Base-by-base conservation (phyloP, 2,888 invertebrate species). In the Habrosyne pyritoides region DNA sequence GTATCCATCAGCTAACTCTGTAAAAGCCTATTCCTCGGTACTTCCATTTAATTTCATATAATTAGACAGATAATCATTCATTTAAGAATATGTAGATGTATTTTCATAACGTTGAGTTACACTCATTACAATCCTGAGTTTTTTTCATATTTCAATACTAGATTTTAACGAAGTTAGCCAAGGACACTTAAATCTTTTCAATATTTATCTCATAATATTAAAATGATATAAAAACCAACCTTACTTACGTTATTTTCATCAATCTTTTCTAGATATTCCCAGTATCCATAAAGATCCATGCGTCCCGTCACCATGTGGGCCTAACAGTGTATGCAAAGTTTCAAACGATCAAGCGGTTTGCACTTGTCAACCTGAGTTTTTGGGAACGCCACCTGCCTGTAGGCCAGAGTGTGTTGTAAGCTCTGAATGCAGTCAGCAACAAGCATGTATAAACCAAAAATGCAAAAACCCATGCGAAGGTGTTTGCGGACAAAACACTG, bases 261-360 rank as follows among this genome's bases (percentile, higher is more conserved):
- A n/a, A n/a, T n/a, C n/a, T 47, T 47, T 48, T 12, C 30, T 48
- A 42, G 18, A 48, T 30, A 10, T 48, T 36, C 52, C 26, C 21
- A 33, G 22, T 61, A 53, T 53, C 52, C 5, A 10, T 21, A 53
- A 26, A 61, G 75, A 95, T 73, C 96, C 96, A 0, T 97, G 97
- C 75, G 81, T 91, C 59, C 96, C 96, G 48, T 95, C 96, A 12
- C 94, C 95, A n/a, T 97, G 97, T 83, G 96, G 96, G n/a, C 83
- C 93, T 10, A 95, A 96, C 75, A 95, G 96, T 24, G 94, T 95
- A 68, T 97, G 97, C 75, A 94, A 94, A 66, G 95, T 95, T 75
- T 85, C 94, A 7, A 96, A 96, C 67, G 91, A 92, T 53, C 95
- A 95, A 86, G 95, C 95, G 0, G 94, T 95, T 10, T 96, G 96